A percentile compares a stretch with the other conserved stretches of the same genome.
These are phyloP conservation scores for Semicossyphus pulcher DNA, from an alignment of 2,113 vertebrate genomes.

Conservation along the genomic window DNA sequence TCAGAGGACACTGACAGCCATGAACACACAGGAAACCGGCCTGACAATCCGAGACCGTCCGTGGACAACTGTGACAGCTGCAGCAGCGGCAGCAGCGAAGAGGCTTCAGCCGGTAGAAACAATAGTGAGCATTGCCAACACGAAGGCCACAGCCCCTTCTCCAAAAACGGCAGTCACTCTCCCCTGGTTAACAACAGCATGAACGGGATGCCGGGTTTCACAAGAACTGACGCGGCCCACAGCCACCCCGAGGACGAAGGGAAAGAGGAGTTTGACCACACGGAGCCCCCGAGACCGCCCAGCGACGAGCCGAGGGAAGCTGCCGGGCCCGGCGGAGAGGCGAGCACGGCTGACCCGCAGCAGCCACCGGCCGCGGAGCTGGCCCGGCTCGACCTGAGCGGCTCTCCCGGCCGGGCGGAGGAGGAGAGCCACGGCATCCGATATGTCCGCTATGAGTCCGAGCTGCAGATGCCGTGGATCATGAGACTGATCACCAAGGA, in stretches of 20 bases:
- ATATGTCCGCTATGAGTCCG: conserved; percentile 98
- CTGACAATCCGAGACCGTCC: conserved; percentile 74
- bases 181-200: conserved; percentile 76
- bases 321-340: conserved; percentile 76
- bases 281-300: conserved; percentile 75
- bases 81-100: conserved; percentile 65
- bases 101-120: conserved; percentile 72
- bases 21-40: conserved; percentile 66
- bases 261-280: conserved; percentile 76
- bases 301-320: conserved; percentile 50
- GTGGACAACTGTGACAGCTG: conserved; percentile 72
- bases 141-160: conserved; percentile 72
- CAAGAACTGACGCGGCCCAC: conserved; percentile 64
- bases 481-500: conserved; percentile 99
- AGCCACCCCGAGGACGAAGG: conserved; percentile 41
- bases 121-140: conserved; percentile 74
- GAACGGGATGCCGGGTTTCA: conserved; percentile 75
- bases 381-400: conserved; percentile 78
- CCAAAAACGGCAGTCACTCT: conserved; percentile 81
- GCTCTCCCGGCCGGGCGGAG: conserved; percentile 54
- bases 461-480: conserved; percentile 99
- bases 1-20: conserved; percentile 81
- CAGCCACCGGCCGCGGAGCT: conserved; percentile 82
- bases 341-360: conserved; percentile 59
- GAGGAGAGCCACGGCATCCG: conserved; percentile 87